A percentile compares a stretch with the other conserved stretches of the same genome.
Conservation (phyloP, 2,888 invertebrate species). For the Lepidonotus clava region DNA sequence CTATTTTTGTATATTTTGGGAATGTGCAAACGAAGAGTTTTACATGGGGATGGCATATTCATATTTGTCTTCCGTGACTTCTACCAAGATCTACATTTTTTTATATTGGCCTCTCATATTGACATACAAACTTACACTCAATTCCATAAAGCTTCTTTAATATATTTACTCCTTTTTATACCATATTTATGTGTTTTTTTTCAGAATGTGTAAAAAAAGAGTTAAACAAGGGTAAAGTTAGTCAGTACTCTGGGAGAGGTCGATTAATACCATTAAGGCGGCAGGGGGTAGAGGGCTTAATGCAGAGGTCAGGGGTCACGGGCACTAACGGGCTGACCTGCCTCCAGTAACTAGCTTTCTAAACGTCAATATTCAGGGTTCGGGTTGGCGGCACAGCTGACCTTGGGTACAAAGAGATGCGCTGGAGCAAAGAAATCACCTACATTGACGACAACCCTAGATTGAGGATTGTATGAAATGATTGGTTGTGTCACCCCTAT, state of each 20-base stretch:
- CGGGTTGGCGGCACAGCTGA: not conserved
- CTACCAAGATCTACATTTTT: not conserved
- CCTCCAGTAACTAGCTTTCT: not conserved
- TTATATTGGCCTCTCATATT: not conserved
- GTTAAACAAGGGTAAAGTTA: not conserved
- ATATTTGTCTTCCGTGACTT: too few relatives aligned
- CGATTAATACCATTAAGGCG: not conserved
- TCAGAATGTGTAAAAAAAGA: not conserved
- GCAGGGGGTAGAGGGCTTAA: not conserved
- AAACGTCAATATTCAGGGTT: not conserved
- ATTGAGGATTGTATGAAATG: too few relatives aligned
- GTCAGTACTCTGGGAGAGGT: not conserved
- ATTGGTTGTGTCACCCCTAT: too few relatives aligned
- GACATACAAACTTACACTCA: not conserved
- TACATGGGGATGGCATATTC: too few relatives aligned
- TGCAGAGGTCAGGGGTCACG: conserved; percentile 2
- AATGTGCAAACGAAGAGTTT: too few relatives aligned
- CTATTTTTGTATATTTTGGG: too few relatives aligned
- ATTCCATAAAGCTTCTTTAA: not conserved
- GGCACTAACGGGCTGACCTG: not conserved
- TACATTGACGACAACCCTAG: not conserved
- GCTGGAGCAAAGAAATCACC: not conserved
- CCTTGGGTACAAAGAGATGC: not conserved
- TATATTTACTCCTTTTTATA: too few relatives aligned
- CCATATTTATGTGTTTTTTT: too few relatives aligned